Base-by-base conservation (phyloP, 2,888 invertebrate genomes). In the Orthosia incerta region DNA sequence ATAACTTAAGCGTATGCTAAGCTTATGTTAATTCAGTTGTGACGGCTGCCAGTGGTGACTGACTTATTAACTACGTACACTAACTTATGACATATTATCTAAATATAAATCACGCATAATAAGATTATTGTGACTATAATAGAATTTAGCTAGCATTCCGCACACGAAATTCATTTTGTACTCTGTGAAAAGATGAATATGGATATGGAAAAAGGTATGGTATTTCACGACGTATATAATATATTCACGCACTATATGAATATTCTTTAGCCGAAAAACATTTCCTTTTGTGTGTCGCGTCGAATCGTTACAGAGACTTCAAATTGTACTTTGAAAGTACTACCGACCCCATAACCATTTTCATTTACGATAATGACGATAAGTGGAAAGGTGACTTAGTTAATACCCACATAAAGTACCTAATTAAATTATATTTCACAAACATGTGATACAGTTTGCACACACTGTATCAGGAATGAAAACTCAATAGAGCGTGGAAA, bases 21-120 rank as follows among this genome's bases (percentile, higher is more conserved):
- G 69, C 45, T 64, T 80, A 80, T 70, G 70, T 31, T 70, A 78
- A 81, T 76, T 39, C 51, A 20, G 23, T 9, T 61, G 50, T 68
- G 66, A 68, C 55, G 65, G 50, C 46, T 78, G 74, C 57, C 63
- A 64, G 51, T 26, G 46, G 20, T 60, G 46, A 72, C 53, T 68
- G 18, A 76, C 26, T 67, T 77, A 77, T 56, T 67, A 60, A 56
- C n/a, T 53, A 57, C 11, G 11, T 66, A 63, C 45, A 23, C n/a
- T 55, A 66, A 56, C n/a, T 66, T 71, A 71, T 50, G 39, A 64
- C 11, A 56, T 39, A 68, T 53, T 39, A 68, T 53, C 39, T 57
- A 23, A 70, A 77, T 74, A 67, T 77, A 80, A 77, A 74, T 80
- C 56, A 64, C 23, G 26, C 48, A n/a, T 50, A 76, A 63, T 74